Evolutionary conservation across 2,797 vertebrate species (phyloP), one percentile per base, ranked within the genome.

Genomic region (Saxicola maurus): DNA sequence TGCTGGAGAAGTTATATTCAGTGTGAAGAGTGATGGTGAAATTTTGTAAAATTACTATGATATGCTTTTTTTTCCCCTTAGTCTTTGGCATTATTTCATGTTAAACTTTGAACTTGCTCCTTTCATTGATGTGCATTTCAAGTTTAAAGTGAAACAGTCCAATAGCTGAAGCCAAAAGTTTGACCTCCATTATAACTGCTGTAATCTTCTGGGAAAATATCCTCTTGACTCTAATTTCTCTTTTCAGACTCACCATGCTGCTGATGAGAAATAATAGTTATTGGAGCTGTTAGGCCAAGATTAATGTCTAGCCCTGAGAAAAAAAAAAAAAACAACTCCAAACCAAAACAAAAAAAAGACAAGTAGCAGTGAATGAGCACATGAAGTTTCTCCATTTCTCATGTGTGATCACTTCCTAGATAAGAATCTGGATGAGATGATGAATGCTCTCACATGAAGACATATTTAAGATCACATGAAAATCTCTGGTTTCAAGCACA

Each of bases 171-270:
- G 93, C 94, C 95, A 94, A 87, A 88, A 91, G 89, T 84, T 77
- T 94, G 95, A 94, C 95, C 93, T 95, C 81, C 85, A 88, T 82
- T 94, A 64, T 17, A 93, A 92, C 77, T 77, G 77, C 33, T 86
- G 61, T 82, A 94, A 87, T 94, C 94, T 95, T 91, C 92, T 94
- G 94, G 91, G 93, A 91, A 93, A 96, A 96, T 93, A 94, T 28
- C 85, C 80, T 95, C 92, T 94, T 89, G 91, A 93, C 89, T 92
- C 46, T 71, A 82, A 93, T 89, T 93, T 93, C 87, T 92, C 85
- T 86, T 92, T 86, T 83, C 85, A 95, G 87, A 83, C 60, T 81
- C 55, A 87, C 72, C 82, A 94, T 89, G 33, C 77, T 73, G 71
- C 38, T 92, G 87, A 28, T 43, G 89, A 87, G 80, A 94, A 94